phyloP scores from a whole-genome alignment of 2,888 invertebrate species.

The Germaria angustata region DNA sequence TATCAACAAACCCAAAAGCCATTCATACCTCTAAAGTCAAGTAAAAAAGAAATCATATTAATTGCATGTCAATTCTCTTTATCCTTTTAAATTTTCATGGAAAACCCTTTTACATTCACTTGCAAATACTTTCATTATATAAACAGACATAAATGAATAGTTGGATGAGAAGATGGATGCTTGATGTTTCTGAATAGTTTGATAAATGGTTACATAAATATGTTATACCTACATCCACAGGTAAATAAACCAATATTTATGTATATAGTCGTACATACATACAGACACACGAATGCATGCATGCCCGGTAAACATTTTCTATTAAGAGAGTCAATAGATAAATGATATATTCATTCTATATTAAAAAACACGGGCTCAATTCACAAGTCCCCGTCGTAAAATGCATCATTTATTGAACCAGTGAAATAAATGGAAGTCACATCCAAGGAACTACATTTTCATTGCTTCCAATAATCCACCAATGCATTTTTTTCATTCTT shows the following conservation, averaged over 20 bases:
- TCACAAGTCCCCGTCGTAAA: too few relatives aligned
- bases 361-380: too few relatives aligned
- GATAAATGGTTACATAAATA: slow-evolving; percentile 49
- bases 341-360: too few relatives aligned
- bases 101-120: slow-evolving; percentile 5
- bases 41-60: too few relatives aligned
- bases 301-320: not conserved
- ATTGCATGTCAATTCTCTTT: too few relatives aligned
- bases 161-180: not conserved
- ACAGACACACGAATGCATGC: slow-evolving; percentile 10
- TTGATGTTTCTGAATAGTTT: slow-evolving; percentile 51
- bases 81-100: not conserved
- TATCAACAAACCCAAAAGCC: too few relatives aligned
- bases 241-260: not conserved
- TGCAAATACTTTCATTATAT: not conserved
- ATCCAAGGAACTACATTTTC: too few relatives aligned
- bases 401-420: too few relatives aligned
- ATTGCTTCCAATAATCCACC: too few relatives aligned
- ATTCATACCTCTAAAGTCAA: too few relatives aligned
- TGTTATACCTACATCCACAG: slow-evolving; percentile 22
- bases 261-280: not conserved
- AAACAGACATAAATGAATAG: not conserved
- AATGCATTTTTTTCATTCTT: too few relatives aligned
- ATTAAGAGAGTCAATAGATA: not conserved
- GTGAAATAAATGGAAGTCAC: too few relatives aligned